phyloP scores from a whole-genome alignment of 2,113 vertebrate genomes.

The Anhinga anhinga region DNA sequence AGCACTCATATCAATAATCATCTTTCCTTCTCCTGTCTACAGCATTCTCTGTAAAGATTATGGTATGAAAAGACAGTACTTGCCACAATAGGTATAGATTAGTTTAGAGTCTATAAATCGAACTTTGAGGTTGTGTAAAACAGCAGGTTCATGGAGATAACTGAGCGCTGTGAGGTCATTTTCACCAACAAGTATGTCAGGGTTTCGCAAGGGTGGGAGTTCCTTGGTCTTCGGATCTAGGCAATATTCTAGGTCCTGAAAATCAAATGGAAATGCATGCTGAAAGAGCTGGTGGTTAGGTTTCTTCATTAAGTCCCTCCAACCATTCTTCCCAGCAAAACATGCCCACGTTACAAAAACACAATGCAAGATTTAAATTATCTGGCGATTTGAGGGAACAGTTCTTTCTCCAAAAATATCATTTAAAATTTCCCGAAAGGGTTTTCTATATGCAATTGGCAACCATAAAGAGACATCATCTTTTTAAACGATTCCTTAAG shows the following conservation, averaged over 20 bases:
- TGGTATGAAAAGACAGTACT: conserved; percentile 5
- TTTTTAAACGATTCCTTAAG: not conserved
- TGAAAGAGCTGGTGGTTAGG: not conserved
- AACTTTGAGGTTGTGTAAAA: conserved; percentile 96
- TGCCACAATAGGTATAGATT: conserved; percentile 98
- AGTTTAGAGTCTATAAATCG: conserved; percentile 97
- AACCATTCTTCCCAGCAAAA: not conserved
- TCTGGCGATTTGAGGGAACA: not conserved
- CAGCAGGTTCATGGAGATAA: conserved; percentile 96
- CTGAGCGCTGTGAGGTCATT: conserved; percentile 98
- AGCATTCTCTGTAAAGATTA: not conserved
- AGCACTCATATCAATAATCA: not conserved
- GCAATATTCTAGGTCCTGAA: conserved; percentile 85
- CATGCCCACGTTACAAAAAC: not conserved
- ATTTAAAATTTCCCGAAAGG: not conserved
- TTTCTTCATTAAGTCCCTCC: not conserved
- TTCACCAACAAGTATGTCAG: conserved; percentile 97
- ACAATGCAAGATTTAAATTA: not conserved
- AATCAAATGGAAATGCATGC: not conserved
- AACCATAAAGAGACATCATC: not conserved
- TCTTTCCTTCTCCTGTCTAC: not conserved
- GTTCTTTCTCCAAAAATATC: fast-evolving
- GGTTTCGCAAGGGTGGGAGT: conserved; percentile 92
- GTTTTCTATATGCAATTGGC: not conserved
- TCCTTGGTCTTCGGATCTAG: conserved; percentile 90